A percentile compares a stretch with the other conserved stretches of the same genome.
Evolutionary conservation across 1,140 invertebrate genomes (phyloP).

Genomic region (Phenacoccus solenopsis): DNA sequence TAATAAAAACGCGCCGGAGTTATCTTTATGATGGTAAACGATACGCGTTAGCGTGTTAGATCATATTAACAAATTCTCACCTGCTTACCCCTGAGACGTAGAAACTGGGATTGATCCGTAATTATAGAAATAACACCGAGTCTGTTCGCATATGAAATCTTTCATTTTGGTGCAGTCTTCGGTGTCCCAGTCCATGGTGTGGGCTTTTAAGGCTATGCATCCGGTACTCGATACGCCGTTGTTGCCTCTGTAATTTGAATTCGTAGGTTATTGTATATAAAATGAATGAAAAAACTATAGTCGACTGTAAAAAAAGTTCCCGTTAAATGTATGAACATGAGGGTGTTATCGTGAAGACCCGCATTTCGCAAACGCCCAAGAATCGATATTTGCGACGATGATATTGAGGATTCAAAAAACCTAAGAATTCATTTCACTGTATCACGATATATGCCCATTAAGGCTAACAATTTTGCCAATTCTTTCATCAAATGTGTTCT

Average conservation of each 20-base stretch:
- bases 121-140: constrained; percentile 79
- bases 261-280: background rate
- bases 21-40: too few relatives aligned
- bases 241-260: constrained; percentile 40
- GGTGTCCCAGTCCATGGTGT: constrained; percentile 61
- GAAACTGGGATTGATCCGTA: constrained; percentile 77
- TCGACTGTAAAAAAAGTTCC: background rate
- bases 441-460: too few relatives aligned
- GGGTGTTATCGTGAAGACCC: background rate
- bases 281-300: too few relatives aligned
- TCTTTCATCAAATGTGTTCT: too few relatives aligned
- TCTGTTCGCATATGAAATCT: constrained; percentile 79
- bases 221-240: constrained; percentile 49
- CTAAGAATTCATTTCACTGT: too few relatives aligned
- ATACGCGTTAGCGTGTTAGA: background rate
- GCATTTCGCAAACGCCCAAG: background rate
- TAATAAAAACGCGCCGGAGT: background rate
- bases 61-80: constrained; percentile 34
- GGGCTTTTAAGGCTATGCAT: constrained; percentile 59
- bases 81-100: constrained; percentile 75
- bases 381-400: too few relatives aligned
- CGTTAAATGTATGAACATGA: background rate
- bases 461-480: too few relatives aligned
- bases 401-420: too few relatives aligned
- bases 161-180: constrained; percentile 69